phyloP scores from a whole-genome alignment of 2,888 invertebrate genomes.

The Volucella zonaria region DNA sequence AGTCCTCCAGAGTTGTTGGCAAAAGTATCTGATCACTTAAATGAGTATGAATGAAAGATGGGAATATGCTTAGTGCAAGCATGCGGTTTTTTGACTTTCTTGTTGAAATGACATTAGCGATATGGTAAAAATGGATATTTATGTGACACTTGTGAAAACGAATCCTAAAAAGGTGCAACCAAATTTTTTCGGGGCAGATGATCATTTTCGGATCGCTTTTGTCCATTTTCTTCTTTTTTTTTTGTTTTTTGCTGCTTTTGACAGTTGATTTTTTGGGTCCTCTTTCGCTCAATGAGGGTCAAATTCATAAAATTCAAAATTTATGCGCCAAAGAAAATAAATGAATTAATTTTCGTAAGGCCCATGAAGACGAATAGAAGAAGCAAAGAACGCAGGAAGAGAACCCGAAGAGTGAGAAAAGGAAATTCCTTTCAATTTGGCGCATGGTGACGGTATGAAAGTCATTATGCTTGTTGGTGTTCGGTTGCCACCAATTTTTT shows the following conservation, averaged over 20 bases:
- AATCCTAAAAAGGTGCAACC: constrained; percentile 25
- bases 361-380: constrained; percentile 1
- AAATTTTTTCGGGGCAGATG: constrained; percentile 16
- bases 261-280: constrained; percentile 1
- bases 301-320: constrained; percentile 60
- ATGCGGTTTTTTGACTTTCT: constrained; percentile 9
- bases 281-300: constrained; percentile 57
- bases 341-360: not conserved
- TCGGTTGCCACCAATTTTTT: constrained; percentile 24
- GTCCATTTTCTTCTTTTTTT: not conserved
- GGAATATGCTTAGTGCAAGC: not conserved
- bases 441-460: constrained; percentile 41
- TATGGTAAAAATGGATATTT: constrained; percentile 45
- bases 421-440: constrained; percentile 38
- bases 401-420: not conserved
- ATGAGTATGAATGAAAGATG: constrained; percentile 64
- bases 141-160: constrained; percentile 37
- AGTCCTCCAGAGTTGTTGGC: constrained; percentile 7
- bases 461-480: constrained; percentile 35
- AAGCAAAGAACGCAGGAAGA: not conserved
- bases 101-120: constrained; percentile 23
- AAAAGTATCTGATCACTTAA: constrained; percentile 48
- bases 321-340: constrained; percentile 18
- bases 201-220: not conserved
- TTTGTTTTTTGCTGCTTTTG: too few relatives aligned